Evolutionary conservation across 2,113 vertebrate species (phyloP).

Genomic region (Mesocricetus auratus): DNA sequence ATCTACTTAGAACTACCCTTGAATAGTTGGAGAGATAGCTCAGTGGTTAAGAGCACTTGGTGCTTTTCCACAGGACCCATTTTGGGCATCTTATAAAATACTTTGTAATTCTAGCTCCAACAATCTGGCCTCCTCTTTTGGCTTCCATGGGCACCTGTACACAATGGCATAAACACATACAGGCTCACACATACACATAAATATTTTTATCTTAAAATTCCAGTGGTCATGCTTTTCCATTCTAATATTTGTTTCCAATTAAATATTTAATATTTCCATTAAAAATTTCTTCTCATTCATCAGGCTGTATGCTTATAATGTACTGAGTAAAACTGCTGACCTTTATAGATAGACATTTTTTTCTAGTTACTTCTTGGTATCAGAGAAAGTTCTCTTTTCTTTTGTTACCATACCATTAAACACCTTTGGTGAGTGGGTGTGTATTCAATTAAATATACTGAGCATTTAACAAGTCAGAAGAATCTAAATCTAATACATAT

Average conservation of each 20-base stretch:
- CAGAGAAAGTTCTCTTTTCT: background rate
- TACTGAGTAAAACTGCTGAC: constrained; percentile 61
- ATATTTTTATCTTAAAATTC: background rate
- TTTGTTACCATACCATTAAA: background rate
- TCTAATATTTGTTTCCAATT: constrained; percentile 50
- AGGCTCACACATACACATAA: background rate
- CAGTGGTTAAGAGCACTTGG: background rate
- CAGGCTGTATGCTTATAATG: constrained; percentile 40
- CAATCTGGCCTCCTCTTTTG: background rate
- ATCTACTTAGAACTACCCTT: constrained; percentile 25
- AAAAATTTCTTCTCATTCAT: constrained; percentile 56
- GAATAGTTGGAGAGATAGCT: background rate
- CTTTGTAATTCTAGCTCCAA: background rate
- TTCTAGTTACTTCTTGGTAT: constrained; percentile 49
- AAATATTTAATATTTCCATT: constrained; percentile 70
- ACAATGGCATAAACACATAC: background rate
- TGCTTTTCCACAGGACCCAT: background rate
- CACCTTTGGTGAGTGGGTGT: background rate
- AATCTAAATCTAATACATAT: constrained; percentile 31
- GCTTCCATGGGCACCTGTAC: background rate
- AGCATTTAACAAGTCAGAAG: background rate
- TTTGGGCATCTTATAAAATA: background rate
- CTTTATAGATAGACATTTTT: constrained; percentile 42
- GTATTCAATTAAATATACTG: background rate
- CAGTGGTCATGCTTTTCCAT: constrained; percentile 31